Conservation (phyloP, 2,797 vertebrate genomes). For the Esox masquinongy region DNA sequence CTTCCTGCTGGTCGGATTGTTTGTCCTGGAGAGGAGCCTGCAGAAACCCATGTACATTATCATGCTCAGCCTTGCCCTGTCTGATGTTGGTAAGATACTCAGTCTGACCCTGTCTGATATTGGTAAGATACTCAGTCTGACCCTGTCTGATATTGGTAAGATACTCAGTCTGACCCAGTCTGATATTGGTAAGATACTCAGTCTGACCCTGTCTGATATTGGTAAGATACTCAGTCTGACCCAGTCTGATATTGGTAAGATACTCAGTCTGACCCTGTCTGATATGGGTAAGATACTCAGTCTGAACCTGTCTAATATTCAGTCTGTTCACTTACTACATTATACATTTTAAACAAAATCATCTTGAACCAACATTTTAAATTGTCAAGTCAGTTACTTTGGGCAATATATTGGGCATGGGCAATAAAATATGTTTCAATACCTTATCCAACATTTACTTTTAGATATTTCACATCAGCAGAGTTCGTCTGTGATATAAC, state of each 20-base stretch:
- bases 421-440: too few relatives aligned
- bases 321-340: too few relatives aligned
- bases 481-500: too few relatives aligned
- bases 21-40: conserved; percentile 57
- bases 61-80: conserved; percentile 65
- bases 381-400: too few relatives aligned
- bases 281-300: not conserved
- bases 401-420: too few relatives aligned
- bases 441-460: too few relatives aligned
- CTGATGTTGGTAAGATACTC: conserved; percentile 55
- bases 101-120: not conserved
- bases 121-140: not conserved
- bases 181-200: not conserved
- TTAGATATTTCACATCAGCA: too few relatives aligned
- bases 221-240: not conserved
- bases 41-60: conserved; percentile 75
- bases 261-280: not conserved
- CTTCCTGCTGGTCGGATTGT: conserved; percentile 56
- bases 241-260: not conserved
- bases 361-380: too few relatives aligned
- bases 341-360: too few relatives aligned
- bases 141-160: not conserved
- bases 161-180: not conserved
- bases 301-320: not conserved
- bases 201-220: not conserved